phyloP scores from a whole-genome alignment of 2,113 vertebrate genomes.

The Bubalus kerabau region DNA sequence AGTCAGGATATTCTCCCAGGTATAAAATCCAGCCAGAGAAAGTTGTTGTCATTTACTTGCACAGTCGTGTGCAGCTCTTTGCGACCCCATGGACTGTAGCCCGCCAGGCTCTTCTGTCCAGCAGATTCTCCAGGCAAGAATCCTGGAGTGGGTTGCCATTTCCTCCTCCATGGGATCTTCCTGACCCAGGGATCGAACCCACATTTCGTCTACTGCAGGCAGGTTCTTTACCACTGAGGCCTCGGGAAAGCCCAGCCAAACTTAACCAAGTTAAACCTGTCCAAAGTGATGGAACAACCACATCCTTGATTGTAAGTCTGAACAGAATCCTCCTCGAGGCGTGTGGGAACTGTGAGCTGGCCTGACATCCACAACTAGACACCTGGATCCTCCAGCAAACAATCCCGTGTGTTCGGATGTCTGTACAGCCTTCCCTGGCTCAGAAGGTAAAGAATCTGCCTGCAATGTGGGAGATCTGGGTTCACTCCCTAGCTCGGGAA shows the following conservation, averaged over 20 bases:
- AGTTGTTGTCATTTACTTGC: fast-evolving
- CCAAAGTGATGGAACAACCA: background rate
- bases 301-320: background rate
- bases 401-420: background rate
- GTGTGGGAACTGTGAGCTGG: background rate
- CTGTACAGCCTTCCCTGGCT: background rate
- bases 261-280: background rate
- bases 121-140: background rate
- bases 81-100: background rate
- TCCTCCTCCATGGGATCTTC: background rate
- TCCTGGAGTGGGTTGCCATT: background rate
- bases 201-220: background rate
- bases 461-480: background rate
- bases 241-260: background rate
- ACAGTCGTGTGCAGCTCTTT: background rate
- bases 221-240: background rate
- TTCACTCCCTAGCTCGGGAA: background rate
- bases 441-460: background rate
- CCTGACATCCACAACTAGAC: background rate
- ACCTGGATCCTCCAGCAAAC: fast-evolving
- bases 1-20: background rate
- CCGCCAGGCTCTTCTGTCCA: fast-evolving
- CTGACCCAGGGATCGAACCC: background rate
- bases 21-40: background rate
- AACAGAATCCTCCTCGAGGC: too few species aligned